Evolutionary conservation across 2,888 invertebrate genomes (phyloP).

Genomic region (Leptinotarsa rubiginosa): DNA sequence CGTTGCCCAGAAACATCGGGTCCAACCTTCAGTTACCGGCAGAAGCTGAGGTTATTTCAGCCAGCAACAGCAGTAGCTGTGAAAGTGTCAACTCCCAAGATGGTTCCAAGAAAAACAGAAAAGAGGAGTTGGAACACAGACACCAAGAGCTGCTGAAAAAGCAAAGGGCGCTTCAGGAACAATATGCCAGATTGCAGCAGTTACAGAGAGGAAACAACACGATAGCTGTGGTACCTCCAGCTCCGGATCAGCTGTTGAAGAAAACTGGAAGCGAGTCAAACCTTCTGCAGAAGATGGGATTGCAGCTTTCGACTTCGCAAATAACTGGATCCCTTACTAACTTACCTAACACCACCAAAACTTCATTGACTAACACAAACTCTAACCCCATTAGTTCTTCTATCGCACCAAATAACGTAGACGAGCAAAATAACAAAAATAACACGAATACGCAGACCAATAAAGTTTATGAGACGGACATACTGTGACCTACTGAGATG

Average conservation of each 20-base stretch:
- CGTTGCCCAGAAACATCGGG: slow-evolving; percentile 64
- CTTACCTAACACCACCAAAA: slow-evolving; percentile 64
- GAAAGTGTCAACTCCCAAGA: slow-evolving; percentile 83
- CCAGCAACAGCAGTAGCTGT: slow-evolving; percentile 79
- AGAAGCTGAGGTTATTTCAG: slow-evolving; percentile 64
- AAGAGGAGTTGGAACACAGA: slow-evolving; percentile 84
- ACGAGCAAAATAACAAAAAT: slow-evolving; percentile 44
- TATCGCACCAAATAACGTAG: slow-evolving; percentile 61
- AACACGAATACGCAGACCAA: slow-evolving; percentile 69
- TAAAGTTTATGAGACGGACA: slow-evolving; percentile 93
- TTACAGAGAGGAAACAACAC: slow-evolving; percentile 83
- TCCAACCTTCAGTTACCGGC: slow-evolving; percentile 61
- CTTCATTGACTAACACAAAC: slow-evolving; percentile 53
- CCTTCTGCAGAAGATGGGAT: slow-evolving; percentile 83
- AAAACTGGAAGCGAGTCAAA: slow-evolving; percentile 92
- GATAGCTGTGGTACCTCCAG: slow-evolving; percentile 72
- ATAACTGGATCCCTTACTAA: slow-evolving; percentile 75
- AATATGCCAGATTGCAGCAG: slow-evolving; percentile 89
- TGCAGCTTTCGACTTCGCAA: slow-evolving; percentile 71
- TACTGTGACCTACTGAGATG: slow-evolving; percentile 78
- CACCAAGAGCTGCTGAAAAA: slow-evolving; percentile 90
- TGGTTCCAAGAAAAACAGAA: slow-evolving; percentile 73
- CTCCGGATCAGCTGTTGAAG: slow-evolving; percentile 75
- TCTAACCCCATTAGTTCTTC: slow-evolving; percentile 51
- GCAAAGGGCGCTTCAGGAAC: slow-evolving; percentile 90